Percentiles rank a stretch among this genome's conserved stretches.
Conservation (phyloP, 2,888 invertebrate genomes). For the Platycheirus rosarum region DNA sequence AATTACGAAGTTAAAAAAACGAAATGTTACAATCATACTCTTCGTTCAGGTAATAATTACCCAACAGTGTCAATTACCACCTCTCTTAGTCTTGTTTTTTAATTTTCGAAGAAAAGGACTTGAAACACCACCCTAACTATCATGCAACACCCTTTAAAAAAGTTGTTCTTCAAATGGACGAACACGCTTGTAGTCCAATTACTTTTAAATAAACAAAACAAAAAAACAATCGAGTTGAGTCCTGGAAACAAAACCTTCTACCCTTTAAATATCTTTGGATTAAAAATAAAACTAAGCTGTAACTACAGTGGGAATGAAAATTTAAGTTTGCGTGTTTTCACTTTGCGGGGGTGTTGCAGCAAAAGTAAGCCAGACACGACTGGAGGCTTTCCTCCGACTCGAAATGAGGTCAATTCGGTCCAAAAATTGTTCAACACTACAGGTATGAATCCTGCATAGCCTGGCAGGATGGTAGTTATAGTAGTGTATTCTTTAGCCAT, state of each 20-base stretch:
- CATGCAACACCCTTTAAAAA: slow-evolving; percentile 9
- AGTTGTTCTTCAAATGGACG: background rate
- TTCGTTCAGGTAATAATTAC: background rate
- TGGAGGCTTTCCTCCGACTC: slow-evolving; percentile 36
- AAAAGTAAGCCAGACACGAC: slow-evolving; percentile 54
- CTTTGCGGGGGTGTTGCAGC: background rate
- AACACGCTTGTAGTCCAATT: slow-evolving; percentile 3
- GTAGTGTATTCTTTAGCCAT: slow-evolving; percentile 36
- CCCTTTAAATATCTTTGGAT: slow-evolving; percentile 14
- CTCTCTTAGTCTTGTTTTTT: background rate
- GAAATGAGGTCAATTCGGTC: slow-evolving; percentile 66
- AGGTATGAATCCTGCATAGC: background rate
- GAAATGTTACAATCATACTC: background rate
- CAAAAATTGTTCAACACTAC: slow-evolving; percentile 30
- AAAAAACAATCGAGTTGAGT: background rate
- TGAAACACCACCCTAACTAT: slow-evolving; percentile 6
- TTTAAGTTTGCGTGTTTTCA: slow-evolving; percentile 9
- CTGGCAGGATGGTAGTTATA: too few relatives aligned
- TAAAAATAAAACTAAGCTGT: slow-evolving; percentile 5
- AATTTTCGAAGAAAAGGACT: background rate
- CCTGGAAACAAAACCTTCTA: background rate
- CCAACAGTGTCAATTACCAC: slow-evolving; percentile 10
- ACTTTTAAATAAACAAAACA: slow-evolving; percentile 8
- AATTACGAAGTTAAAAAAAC: background rate
- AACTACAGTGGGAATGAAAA: background rate